Conservation (phyloP, 2,797 vertebrate genomes). For the Nyctalus aviator region DNA sequence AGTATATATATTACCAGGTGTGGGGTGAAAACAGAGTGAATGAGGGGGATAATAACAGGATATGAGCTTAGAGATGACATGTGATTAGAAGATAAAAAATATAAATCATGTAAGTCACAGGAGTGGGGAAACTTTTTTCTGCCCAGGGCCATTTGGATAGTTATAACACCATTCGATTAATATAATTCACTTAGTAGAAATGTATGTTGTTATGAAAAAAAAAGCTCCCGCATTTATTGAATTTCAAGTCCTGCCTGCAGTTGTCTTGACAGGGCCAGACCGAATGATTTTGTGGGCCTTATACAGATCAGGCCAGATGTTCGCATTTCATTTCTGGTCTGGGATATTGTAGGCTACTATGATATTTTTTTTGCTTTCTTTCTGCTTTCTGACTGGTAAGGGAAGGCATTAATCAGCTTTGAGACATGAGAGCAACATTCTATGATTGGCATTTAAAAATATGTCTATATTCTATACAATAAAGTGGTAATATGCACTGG, state of each 20-base stretch:
- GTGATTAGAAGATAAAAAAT: not conserved
- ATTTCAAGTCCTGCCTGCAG: no score
- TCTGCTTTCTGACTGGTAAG: not conserved
- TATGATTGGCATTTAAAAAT: not conserved
- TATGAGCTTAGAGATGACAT: not conserved
- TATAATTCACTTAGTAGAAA: no score
- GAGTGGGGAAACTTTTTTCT: no score
- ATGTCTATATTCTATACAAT: not conserved
- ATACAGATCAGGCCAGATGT: no score
- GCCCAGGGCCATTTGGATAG: no score
- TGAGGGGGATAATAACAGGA: not conserved
- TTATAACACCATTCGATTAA: no score
- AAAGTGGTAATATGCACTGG: no score
- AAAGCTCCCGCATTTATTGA: no score
- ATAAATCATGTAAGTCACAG: not conserved
- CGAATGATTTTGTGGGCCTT: no score
- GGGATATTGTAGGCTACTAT: not conserved
- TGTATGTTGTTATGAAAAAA: no score
- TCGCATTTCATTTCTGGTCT: no score
- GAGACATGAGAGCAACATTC: not conserved
- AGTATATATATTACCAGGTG: rapidly evolving
- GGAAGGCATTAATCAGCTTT: not conserved
- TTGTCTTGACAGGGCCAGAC: no score
- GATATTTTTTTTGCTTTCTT: not conserved
- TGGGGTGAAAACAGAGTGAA: not conserved